Evolutionary conservation across 2,888 invertebrate species (phyloP).

Genomic region (Tolmerus cingulatus): DNA sequence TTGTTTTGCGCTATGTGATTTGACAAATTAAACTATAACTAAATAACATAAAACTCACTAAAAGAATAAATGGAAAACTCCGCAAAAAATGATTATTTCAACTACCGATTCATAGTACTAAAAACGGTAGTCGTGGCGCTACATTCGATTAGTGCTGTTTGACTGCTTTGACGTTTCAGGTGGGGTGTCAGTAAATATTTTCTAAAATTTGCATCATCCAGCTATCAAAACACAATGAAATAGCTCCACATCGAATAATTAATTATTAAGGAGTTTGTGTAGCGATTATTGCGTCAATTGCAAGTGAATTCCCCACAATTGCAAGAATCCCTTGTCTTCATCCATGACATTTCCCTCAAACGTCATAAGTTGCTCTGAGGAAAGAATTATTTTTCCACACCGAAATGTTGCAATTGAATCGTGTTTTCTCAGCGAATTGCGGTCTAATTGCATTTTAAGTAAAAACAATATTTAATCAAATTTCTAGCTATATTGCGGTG

Average conservation of each 20-base stretch:
- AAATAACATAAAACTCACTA: not conserved
- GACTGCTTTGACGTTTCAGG: constrained; percentile 15
- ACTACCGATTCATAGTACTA: not conserved
- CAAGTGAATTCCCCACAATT: not conserved
- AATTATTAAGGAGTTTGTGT: not conserved
- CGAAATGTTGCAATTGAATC: not conserved
- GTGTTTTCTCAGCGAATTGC: not conserved
- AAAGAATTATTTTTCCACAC: not conserved
- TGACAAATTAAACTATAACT: not conserved
- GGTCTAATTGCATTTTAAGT: not conserved
- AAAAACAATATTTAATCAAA: not conserved
- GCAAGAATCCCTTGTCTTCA: not conserved
- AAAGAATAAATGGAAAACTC: not conserved
- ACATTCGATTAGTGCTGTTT: not conserved
- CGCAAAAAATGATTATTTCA: not conserved
- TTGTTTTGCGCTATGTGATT: not conserved
- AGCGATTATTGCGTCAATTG: not conserved
- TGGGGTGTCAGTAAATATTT: constrained; percentile 1
- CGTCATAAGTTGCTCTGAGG: constrained; percentile 3
- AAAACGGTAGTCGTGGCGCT: not conserved
- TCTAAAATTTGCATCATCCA: not conserved
- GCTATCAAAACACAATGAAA: not conserved
- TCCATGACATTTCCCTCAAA: not conserved
- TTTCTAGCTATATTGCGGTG: not conserved
- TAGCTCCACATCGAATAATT: not conserved